Base-by-base conservation (phyloP, 2,797 vertebrate genomes). In the Denticeps clupeoides region DNA sequence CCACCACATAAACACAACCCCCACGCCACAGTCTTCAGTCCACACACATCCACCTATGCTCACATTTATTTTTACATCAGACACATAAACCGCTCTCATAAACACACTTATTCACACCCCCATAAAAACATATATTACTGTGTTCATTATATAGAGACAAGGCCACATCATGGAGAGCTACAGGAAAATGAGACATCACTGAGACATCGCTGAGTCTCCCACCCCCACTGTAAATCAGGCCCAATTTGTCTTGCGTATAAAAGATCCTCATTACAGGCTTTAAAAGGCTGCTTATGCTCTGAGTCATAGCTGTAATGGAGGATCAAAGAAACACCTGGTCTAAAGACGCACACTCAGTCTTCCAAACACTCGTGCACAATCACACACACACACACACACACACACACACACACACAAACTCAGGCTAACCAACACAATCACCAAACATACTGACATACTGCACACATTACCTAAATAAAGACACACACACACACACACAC, bases 401-500 rank as follows among this genome's bases (percentile, higher is more conserved):
- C 7, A 16, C 7, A 5, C 27, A n/a, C 10, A 28, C 8, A 28
- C 10, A 11, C 4, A 28, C n/a, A 33, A 1, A 8, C 15, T 33
- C 5, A 18, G 32, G 15, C 12, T 33, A 31, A 10, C 8, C 38
- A 9, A 28, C 9, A 28, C 4, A 38, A 21, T 9, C 33, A 33
- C 37, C 33, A 37, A 16, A 37, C 15, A 21, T 18, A 21, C 18
- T 21, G 10, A n/a, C 9, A 18, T 21, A 38, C 19, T 35, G 23
- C 23, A 24, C 31, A 35, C 35, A 11, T 35, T 37, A 18, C 15
- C 18, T 37, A 37, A 37, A 22, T 9, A 41, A 58, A 65, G 46
- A 65, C 57, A 67, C 56, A 32, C 48, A 62, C 65, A 63, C 53
- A 51, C 51, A 62, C 43, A 26, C 37, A 51, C 56, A 59, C 53